phyloP scores from a whole-genome alignment of 2,888 invertebrate species.

The Blomia tropicalis region DNA sequence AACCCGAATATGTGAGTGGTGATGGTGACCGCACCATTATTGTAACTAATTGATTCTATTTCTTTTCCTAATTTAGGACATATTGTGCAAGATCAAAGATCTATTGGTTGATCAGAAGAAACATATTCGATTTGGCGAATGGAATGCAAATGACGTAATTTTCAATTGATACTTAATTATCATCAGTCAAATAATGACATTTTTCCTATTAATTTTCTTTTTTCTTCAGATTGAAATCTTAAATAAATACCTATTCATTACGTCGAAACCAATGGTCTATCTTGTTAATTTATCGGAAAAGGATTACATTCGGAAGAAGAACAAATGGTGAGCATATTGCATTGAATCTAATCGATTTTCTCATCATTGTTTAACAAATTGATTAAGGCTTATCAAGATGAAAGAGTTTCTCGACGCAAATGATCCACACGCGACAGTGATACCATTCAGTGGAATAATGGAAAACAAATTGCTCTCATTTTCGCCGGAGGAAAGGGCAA shows the following conservation, averaged over 20 bases:
- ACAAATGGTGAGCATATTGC: slow-evolving; percentile 69
- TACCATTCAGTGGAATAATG: slow-evolving; percentile 87
- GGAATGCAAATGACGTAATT: slow-evolving; percentile 80
- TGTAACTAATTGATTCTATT: background rate
- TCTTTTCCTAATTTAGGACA: slow-evolving; percentile 47
- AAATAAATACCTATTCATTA: slow-evolving; percentile 88
- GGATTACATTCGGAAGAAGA: slow-evolving; percentile 95
- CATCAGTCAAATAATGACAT: slow-evolving; percentile 22
- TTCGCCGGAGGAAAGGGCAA: slow-evolving; percentile 53
- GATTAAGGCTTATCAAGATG: slow-evolving; percentile 73
- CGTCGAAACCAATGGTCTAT: slow-evolving; percentile 92
- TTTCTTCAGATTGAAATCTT: slow-evolving; percentile 67
- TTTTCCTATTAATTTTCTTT: background rate
- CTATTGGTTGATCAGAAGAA: slow-evolving; percentile 72
- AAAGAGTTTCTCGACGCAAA: slow-evolving; percentile 97
- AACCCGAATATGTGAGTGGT: slow-evolving; percentile 74
- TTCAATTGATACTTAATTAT: slow-evolving; percentile 11
- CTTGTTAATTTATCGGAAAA: slow-evolving; percentile 91
- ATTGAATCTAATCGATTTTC: slow-evolving; percentile 8
- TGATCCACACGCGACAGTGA: slow-evolving; percentile 78
- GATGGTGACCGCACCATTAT: too few relatives aligned
- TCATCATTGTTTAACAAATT: slow-evolving; percentile 9
- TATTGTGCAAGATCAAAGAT: slow-evolving; percentile 63
- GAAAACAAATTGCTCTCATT: slow-evolving; percentile 73
- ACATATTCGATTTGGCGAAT: slow-evolving; percentile 79